phyloP scores from a whole-genome alignment of 1,140 invertebrate genomes.

The Drosophila micromelanica region DNA sequence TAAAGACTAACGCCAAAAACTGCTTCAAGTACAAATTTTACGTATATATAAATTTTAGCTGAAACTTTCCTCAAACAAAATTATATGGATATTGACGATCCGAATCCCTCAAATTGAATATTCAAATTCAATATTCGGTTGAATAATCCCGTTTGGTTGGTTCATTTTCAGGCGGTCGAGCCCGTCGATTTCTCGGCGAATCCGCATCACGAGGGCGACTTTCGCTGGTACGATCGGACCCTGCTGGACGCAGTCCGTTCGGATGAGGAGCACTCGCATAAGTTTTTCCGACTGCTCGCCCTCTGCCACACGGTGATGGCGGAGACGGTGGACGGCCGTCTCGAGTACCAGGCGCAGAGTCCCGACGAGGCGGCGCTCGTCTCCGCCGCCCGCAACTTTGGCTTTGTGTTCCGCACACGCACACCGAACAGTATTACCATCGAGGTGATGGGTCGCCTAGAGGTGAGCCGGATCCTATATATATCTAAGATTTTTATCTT shows the following conservation, averaged over 20 bases:
- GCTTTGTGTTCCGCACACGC: slow-evolving; percentile 98
- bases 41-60: not conserved
- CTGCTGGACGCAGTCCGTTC: slow-evolving; percentile 93
- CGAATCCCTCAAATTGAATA: not conserved
- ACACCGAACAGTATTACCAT: slow-evolving; percentile 97
- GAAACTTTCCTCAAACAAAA: not conserved
- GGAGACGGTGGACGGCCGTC: slow-evolving; percentile 91
- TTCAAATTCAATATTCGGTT: not conserved
- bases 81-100: not conserved
- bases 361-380: slow-evolving; percentile 99
- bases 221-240: slow-evolving; percentile 96
- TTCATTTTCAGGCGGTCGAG: slow-evolving; percentile 87
- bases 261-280: slow-evolving; percentile 90
- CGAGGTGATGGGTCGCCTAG: slow-evolving; percentile 92
- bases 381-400: slow-evolving; percentile 98
- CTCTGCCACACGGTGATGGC: slow-evolving; percentile 99
- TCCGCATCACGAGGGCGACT: slow-evolving; percentile 94
- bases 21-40: not conserved
- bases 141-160: not conserved
- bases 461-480: slow-evolving; percentile 85
- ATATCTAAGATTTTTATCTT: not conserved
- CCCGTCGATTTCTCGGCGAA: slow-evolving; percentile 97
- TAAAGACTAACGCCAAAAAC: not conserved
- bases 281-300: slow-evolving; percentile 95
- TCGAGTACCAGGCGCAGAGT: slow-evolving; percentile 93